phyloP scores from a whole-genome alignment of 2,797 vertebrate genomes.

The Gymnopithys bicolor region DNA sequence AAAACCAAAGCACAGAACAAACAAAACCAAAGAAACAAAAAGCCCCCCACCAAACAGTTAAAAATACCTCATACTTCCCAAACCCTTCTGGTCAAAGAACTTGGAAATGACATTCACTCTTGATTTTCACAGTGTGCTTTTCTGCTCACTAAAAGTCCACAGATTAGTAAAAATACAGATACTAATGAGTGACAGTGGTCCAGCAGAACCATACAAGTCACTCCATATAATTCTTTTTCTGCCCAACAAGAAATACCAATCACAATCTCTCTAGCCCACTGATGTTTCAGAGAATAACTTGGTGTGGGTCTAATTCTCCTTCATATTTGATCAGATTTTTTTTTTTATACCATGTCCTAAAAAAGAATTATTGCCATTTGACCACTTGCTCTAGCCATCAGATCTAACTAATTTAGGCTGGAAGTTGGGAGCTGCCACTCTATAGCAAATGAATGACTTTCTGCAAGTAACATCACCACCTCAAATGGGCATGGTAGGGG shows the following conservation, averaged over 20 bases:
- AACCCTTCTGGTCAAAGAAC: background rate
- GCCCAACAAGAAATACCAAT: background rate
- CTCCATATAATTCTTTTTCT: background rate
- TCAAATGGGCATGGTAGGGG: background rate
- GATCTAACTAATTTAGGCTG: background rate
- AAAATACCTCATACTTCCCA: background rate
- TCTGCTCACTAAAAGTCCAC: background rate
- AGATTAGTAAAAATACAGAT: background rate
- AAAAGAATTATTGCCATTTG: background rate
- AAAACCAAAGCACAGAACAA: background rate
- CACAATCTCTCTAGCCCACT: background rate
- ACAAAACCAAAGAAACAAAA: background rate
- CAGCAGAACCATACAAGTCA: background rate
- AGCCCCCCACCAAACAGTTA: background rate
- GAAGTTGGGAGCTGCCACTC: background rate
- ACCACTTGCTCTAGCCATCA: background rate
- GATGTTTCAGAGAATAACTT: background rate
- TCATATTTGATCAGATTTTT: background rate
- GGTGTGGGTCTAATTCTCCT: background rate
- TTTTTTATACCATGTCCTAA: background rate
- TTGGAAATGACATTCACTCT: background rate
- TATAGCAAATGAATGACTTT: background rate
- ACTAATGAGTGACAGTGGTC: background rate
- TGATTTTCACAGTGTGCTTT: background rate
- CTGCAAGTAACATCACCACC: background rate